Evolutionary conservation across 2,113 vertebrate species (phyloP).

Genomic region (Passerina amoena): DNA sequence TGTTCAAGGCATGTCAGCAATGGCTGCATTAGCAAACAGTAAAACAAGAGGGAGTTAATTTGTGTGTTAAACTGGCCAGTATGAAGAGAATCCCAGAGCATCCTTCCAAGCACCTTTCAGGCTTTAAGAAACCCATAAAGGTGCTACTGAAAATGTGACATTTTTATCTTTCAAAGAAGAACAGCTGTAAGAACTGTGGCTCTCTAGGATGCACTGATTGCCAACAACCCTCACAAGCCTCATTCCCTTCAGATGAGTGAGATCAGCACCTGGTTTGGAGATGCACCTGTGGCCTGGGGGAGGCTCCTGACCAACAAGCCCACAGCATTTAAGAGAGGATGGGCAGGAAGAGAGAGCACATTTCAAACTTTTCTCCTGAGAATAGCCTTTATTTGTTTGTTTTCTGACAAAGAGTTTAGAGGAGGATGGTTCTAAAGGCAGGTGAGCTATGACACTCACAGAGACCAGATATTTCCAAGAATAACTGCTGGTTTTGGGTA

Average conservation of each 20-base stretch:
- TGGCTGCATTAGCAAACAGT: not conserved
- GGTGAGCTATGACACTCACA: rapidly evolving
- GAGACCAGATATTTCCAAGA: not conserved
- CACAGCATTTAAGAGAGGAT: rapidly evolving
- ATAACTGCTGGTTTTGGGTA: not conserved
- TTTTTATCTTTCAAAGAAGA: not conserved
- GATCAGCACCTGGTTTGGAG: not conserved
- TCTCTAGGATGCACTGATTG: not conserved
- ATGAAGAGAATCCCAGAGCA: not conserved
- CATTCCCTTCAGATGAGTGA: not conserved
- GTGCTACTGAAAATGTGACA: not conserved
- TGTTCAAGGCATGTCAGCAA: not conserved
- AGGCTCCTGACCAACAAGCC: not conserved
- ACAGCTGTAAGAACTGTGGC: not conserved
- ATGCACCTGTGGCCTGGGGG: not conserved
- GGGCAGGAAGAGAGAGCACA: rapidly evolving
- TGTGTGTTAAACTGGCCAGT: not conserved
- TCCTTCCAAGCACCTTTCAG: not conserved
- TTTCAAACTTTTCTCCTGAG: not conserved
- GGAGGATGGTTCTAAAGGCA: not conserved
- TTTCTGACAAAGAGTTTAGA: not conserved
- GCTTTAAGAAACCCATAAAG: not conserved
- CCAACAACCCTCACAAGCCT: not conserved
- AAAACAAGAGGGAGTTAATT: not conserved
- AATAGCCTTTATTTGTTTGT: rapidly evolving